Conservation (phyloP, 1,140 invertebrate species). For the Chionoecetes opilio region DNA sequence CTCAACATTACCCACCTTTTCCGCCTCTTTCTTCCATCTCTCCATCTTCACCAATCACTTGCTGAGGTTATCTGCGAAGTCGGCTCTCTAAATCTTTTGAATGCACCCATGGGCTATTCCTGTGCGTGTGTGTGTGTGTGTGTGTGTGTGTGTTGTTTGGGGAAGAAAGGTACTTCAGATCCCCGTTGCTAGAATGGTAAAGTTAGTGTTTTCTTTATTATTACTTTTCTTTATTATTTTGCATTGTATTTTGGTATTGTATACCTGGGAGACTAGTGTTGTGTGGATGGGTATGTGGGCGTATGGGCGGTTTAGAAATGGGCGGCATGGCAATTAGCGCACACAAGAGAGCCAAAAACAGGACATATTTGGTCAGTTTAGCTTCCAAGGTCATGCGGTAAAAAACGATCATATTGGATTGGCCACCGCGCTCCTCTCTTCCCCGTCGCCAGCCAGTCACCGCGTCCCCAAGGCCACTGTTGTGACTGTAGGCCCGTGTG, state of each 20-base stretch:
- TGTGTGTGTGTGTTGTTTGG: slow-evolving; percentile 27
- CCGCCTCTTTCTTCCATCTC: not conserved
- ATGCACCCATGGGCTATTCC: not conserved
- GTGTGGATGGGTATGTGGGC: not conserved
- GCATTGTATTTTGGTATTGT: not conserved
- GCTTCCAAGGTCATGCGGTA: too few species aligned
- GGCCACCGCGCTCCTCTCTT: not conserved
- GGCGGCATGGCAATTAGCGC: not conserved
- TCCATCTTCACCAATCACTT: not conserved
- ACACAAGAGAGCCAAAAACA: too few species aligned
- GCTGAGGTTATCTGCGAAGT: not conserved
- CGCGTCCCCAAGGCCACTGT: too few species aligned
- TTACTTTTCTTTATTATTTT: too few species aligned
- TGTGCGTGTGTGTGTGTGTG: not conserved
- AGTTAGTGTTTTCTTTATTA: not conserved
- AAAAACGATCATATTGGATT: not conserved
- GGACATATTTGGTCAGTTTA: too few species aligned
- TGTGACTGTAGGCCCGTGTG: too few species aligned
- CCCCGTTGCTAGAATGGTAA: not conserved
- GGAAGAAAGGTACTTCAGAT: not conserved
- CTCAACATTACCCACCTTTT: slow-evolving; percentile 3
- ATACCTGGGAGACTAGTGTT: too few species aligned
- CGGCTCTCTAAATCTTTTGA: slow-evolving; percentile 7
- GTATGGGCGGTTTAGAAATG: not conserved
- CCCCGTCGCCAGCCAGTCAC: not conserved